Base-by-base conservation (phyloP, 2,797 vertebrate genomes). In the Dermochelys coriacea region DNA sequence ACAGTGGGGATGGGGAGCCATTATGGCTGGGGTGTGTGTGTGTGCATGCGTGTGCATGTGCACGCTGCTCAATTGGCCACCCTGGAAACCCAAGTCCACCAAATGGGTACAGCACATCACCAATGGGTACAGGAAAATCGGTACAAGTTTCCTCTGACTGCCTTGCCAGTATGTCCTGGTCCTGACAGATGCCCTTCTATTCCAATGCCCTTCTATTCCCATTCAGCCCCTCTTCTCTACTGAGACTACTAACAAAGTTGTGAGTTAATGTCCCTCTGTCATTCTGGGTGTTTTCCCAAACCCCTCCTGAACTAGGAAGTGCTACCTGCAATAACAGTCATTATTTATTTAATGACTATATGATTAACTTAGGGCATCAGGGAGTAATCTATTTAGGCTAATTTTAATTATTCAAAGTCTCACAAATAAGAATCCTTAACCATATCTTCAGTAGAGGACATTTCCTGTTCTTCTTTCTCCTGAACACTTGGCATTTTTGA, bases 401-500 rank as follows among this genome's bases (percentile, higher is more conserved):
- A 94, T 96, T 96, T 97, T 96, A 96, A 95, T 97, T 97, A 90
- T 37, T 95, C 80, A 18, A 93, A 94, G 55, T 87, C 89, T 93
- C 82, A 52, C 80, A 96, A 96, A 92, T 90, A 95, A 95, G 74
- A 89, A 90, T 94, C 92, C 82, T 91, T 84, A 92, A 87, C 82
- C 87, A 74, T 83, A 74, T 52, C 78, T 94, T 96, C 78, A 74
- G 52, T 51, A 95, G 87, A 95, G 84, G 78, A 81, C 64, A 9
- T 90, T 84, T 88, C 81, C 80, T 88, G 57, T 93, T 95, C 75
- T 64, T 55, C 49, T 83, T 9, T 82, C 50, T 86, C 25, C 81
- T 92, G 27, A 11, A 29, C 12, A 41, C 12, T n/a, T 5, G 12
- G 68, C 84, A 21, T 2, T 41, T 89, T 85, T 71, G 37, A 37